Evolutionary conservation across 2,888 invertebrate genomes (phyloP), one percentile per base, ranked within the genome.

Genomic region (Fragum whitleyi): DNA sequence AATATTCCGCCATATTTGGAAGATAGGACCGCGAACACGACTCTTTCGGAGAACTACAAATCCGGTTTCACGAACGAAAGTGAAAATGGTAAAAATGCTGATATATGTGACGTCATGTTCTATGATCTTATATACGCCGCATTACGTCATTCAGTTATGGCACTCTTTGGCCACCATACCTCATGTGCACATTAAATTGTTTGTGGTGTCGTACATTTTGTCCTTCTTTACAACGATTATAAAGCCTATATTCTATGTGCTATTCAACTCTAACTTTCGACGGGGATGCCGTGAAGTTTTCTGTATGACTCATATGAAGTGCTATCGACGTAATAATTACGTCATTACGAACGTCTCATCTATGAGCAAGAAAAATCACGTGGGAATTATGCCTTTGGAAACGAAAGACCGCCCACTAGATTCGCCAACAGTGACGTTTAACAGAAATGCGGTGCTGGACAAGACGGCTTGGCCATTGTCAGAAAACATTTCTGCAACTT

Each of bases 51-150:
- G 92, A 73, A 91, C 92, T 0, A 87, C 79, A 61, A 92, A 92
- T 71, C 89, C 90, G 2, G 92, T 93, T 32, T 92, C 93, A 2
- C 75, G 93, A 61, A 86, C 90, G 21, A 93, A 93, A 81, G 92
- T 92, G 7, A 92, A 92, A 85, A 93, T 92, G 90, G 84, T 93
- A 28, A 92, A 91, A 77, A 91, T 93, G 90, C 79, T 93, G n/a
- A 89, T 93, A 67, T 74, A 90, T 7, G 88, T 91, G 14, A 90
- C 90, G 1, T 29, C 75, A 0, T 39, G 81, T 5, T 89, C 87
- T 0, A 21, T 90, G 6, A 5, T 87, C 1, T 76, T 89, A 14
- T 73, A 87, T 23, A 21, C 83, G 0, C 92, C 93, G 9, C 88
- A 88, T 65, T 89, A 88, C 76, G 67, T 85, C 36, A 70, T 81